phyloP scores from a whole-genome alignment of 2,888 invertebrate species.

The Argynnis bischoffii region DNA sequence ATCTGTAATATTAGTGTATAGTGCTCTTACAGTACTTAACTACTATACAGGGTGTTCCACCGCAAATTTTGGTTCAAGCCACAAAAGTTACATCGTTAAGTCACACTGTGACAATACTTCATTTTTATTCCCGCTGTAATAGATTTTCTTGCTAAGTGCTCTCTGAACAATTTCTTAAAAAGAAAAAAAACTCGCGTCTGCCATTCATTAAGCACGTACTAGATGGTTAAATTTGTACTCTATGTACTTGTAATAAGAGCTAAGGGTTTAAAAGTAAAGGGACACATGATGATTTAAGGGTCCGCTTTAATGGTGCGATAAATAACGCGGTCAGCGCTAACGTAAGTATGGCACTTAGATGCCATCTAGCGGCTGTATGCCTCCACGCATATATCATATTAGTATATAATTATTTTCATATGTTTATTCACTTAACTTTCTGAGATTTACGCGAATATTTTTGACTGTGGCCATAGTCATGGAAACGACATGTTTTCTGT shows the following conservation, averaged over 20 bases:
- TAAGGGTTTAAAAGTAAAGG: conserved; percentile 51
- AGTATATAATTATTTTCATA: conserved; percentile 1
- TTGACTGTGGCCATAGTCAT: background rate
- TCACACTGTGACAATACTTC: conserved; percentile 44
- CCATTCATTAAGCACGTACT: conserved; percentile 72
- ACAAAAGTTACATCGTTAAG: conserved; percentile 36
- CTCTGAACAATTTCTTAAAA: conserved; percentile 72
- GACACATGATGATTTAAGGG: conserved; percentile 81
- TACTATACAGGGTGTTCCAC: too few species aligned
- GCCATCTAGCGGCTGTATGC: conserved; percentile 64
- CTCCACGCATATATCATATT: conserved; percentile 39
- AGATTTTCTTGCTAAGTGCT: conserved; percentile 77
- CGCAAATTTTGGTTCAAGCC: background rate
- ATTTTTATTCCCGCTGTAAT: conserved; percentile 61
- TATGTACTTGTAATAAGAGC: conserved; percentile 23
- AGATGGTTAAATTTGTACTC: conserved; percentile 19
- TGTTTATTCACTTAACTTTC: background rate
- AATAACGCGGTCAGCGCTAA: conserved; percentile 75
- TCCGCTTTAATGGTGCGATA: conserved; percentile 80
- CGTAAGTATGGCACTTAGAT: conserved; percentile 70
- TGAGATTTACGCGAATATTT: conserved; percentile 41
- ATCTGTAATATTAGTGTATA: too few species aligned
- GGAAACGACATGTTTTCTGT: too few species aligned
- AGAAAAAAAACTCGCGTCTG: conserved; percentile 70
- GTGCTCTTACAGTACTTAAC: too few species aligned